Conservation (phyloP, 2,113 vertebrate species). For the Grammomys dolichurus region DNA sequence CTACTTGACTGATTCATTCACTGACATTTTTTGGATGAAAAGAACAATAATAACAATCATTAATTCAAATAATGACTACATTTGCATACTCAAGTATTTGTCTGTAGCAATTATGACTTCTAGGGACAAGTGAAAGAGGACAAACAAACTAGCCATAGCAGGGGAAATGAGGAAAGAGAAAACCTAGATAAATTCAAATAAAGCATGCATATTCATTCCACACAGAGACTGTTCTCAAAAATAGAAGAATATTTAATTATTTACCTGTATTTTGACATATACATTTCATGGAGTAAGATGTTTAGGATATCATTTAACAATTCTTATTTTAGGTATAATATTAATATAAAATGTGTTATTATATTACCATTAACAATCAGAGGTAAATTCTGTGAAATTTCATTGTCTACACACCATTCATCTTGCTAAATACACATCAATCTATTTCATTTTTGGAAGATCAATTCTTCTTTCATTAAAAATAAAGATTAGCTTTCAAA, state of each 20-base stretch:
- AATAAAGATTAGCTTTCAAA: neutral
- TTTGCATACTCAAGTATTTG: neutral
- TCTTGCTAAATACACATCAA: neutral
- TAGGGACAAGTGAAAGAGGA: neutral
- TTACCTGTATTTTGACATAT: neutral
- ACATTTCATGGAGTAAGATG: neutral
- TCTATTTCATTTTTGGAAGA: neutral
- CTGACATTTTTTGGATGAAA: constrained; percentile 25
- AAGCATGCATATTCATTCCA: neutral
- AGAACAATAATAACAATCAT: constrained; percentile 37
- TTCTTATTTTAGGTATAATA: constrained; percentile 3
- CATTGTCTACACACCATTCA: constrained; percentile 17
- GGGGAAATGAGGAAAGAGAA: neutral
- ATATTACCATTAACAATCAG: neutral
- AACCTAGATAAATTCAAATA: neutral
- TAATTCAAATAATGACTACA: neutral
- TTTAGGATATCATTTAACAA: neutral
- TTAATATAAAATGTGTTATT: neutral
- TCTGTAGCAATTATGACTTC: constrained; percentile 3
- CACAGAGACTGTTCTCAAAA: neutral
- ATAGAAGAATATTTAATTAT: neutral
- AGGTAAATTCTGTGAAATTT: neutral
- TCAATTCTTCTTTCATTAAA: neutral
- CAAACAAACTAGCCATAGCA: neutral
- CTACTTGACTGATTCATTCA: neutral